Evolutionary conservation across 2,797 vertebrate species (phyloP).

Genomic region (Numenius phaeopus): DNA sequence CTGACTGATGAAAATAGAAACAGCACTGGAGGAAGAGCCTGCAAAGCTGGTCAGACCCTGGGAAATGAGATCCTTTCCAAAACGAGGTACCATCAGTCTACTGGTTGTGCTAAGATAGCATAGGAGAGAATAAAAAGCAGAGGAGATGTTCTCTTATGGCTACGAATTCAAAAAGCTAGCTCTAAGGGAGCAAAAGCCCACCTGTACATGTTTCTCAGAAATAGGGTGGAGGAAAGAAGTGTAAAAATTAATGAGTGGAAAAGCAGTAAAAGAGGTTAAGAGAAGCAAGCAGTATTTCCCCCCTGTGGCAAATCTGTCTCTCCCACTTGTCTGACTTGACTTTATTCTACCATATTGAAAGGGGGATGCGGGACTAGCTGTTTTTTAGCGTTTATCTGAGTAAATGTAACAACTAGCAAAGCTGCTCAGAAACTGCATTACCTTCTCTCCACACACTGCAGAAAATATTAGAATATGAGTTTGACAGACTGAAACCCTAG

Average conservation of each 20-base stretch:
- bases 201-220: background rate
- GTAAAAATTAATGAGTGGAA: background rate
- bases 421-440: background rate
- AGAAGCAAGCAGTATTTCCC: background rate
- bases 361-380: rapidly evolving
- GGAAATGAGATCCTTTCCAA: background rate
- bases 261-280: background rate
- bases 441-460: background rate
- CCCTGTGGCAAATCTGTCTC: background rate
- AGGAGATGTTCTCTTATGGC: background rate
- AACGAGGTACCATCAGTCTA: background rate
- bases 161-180: rapidly evolving
- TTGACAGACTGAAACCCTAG: background rate
- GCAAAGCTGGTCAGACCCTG: background rate
- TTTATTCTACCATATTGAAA: background rate
- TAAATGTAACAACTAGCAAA: background rate
- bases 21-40: background rate
- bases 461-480: background rate
- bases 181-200: background rate
- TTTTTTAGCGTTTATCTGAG: background rate
- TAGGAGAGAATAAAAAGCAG: background rate
- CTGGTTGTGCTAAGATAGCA: background rate
- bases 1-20: background rate
- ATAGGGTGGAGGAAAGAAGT: background rate
- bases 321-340: background rate